phyloP scores from a whole-genome alignment of 2,888 invertebrate genomes.

The Apamea sordens region DNA sequence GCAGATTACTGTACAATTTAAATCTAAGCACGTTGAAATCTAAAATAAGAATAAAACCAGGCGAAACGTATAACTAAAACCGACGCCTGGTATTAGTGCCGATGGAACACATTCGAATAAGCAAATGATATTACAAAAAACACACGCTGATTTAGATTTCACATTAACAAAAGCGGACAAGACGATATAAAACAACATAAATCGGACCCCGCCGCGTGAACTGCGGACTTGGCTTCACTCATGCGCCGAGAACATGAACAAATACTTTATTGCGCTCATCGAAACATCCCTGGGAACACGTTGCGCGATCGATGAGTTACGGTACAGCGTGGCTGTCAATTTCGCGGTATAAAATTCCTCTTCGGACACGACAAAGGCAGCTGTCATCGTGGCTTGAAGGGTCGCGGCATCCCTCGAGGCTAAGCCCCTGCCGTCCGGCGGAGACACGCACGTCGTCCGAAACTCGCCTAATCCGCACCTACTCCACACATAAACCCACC shows the following conservation, averaged over 20 bases:
- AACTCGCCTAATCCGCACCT: conserved; percentile 87
- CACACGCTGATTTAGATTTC: conserved; percentile 84
- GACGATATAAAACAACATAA: conserved; percentile 86
- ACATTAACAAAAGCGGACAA: conserved; percentile 88
- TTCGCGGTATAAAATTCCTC: conserved; percentile 88
- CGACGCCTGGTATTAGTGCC: conserved; percentile 26
- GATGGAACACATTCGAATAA: conserved; percentile 59
- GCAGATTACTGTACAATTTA: neutral
- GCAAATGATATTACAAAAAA: conserved; percentile 70
- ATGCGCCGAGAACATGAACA: conserved; percentile 77
- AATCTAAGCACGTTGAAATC: neutral
- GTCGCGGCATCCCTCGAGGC: conserved; percentile 86
- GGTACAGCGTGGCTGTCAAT: conserved; percentile 85
- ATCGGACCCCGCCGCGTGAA: conserved; percentile 85
- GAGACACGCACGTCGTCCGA: conserved; percentile 87
- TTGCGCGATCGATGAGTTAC: conserved; percentile 82
- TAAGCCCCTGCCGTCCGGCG: conserved; percentile 84
- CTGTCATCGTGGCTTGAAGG: conserved; percentile 87
- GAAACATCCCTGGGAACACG: conserved; percentile 80
- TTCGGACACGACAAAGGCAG: conserved; percentile 87
- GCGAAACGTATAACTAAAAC: conserved; percentile 12
- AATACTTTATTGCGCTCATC: conserved; percentile 85
- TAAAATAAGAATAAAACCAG: conserved; percentile 8
- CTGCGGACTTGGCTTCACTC: conserved; percentile 75
- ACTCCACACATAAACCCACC: conserved; percentile 89